Evolutionary conservation across 2,797 vertebrate species (phyloP).

Genomic region (Simalia tracyae): DNA sequence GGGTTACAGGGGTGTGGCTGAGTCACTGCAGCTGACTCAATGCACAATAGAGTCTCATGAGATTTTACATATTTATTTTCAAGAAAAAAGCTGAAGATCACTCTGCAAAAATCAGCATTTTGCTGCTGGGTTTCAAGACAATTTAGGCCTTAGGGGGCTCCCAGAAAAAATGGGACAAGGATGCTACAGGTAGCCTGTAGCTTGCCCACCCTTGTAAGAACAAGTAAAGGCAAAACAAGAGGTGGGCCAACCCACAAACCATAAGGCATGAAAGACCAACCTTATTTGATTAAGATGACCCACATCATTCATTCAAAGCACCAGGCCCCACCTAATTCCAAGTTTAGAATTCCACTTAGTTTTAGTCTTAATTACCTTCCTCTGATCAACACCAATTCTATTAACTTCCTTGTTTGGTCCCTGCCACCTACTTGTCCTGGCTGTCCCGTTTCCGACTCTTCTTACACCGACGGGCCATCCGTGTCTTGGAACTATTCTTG

Average conservation of each 20-base stretch:
- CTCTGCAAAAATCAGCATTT: not conserved
- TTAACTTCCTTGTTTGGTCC: no score
- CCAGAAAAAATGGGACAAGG: not conserved
- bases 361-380: not conserved
- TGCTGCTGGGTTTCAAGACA: not conserved
- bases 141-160: not conserved
- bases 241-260: not conserved
- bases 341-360: no score
- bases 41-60: not conserved
- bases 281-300: not conserved
- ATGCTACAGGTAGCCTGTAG: not conserved
- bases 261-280: not conserved
- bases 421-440: constrained; percentile 84
- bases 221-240: not conserved
- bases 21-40: not conserved
- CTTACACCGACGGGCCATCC: constrained; percentile 92
- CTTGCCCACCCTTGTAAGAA: not conserved
- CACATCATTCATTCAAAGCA: not conserved
- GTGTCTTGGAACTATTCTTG: constrained; percentile 88
- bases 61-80: not conserved
- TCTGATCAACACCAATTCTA: not conserved
- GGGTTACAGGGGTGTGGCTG: not conserved
- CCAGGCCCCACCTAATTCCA: not conserved
- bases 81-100: not conserved
- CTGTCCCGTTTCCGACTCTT: constrained; percentile 86